phyloP scores from a whole-genome alignment of 2,888 invertebrate species.

The Opisthograptis luteolata region DNA sequence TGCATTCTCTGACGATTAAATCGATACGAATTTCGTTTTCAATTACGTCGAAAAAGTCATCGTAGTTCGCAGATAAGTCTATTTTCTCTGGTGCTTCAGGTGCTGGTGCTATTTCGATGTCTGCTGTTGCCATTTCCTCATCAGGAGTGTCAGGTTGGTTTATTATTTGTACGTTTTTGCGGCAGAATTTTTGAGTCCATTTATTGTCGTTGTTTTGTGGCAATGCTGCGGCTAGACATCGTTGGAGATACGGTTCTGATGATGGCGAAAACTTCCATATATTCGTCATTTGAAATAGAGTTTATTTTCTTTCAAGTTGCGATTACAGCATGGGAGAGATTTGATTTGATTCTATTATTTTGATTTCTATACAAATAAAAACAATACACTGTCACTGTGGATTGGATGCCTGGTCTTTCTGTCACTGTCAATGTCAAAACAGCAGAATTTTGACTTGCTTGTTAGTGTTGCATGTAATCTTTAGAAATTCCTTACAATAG shows the following conservation, averaged over 20 bases:
- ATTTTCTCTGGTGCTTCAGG: slow-evolving; percentile 15
- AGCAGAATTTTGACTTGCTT: too few relatives aligned
- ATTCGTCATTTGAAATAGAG: slow-evolving; percentile 42
- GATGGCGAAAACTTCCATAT: slow-evolving; percentile 56
- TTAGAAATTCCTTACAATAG: too few relatives aligned
- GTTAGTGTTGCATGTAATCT: too few relatives aligned
- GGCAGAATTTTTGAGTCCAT: slow-evolving; percentile 52
- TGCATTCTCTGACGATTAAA: slow-evolving; percentile 47
- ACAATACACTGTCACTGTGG: too few relatives aligned
- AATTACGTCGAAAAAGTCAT: slow-evolving; percentile 45
- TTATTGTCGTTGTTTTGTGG: slow-evolving; percentile 47
- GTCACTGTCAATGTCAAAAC: too few relatives aligned
- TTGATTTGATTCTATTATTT: too few relatives aligned
- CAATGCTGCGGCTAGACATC: slow-evolving; percentile 44
- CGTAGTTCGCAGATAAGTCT: slow-evolving; percentile 25
- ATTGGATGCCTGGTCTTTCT: too few relatives aligned
- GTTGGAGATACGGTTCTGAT: slow-evolving; percentile 42
- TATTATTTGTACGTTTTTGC: slow-evolving; percentile 20
- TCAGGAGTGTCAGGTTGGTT: slow-evolving; percentile 1
- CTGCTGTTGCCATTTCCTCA: slow-evolving; percentile 2
- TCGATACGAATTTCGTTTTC: slow-evolving; percentile 49
- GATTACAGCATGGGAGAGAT: too few relatives aligned
- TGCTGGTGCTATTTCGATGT: slow-evolving; percentile 1
- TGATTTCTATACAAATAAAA: too few relatives aligned
- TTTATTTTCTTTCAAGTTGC: neutral